A percentile compares a stretch with the other conserved stretches of the same genome.
Conservation (phyloP, 2,888 invertebrate genomes). For the Cepaea hortensis region DNA sequence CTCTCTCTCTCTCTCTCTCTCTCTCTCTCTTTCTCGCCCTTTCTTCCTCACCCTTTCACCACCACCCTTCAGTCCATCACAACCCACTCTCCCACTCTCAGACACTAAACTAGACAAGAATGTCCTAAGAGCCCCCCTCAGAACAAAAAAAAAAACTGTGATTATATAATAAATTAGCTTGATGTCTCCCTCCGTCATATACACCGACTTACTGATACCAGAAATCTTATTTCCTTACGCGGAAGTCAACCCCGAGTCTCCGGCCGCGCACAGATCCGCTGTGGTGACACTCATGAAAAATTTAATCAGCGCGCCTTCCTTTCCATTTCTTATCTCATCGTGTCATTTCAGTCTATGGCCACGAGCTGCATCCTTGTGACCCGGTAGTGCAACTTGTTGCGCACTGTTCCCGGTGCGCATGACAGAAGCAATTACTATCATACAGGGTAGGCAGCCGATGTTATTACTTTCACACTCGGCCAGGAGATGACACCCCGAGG, state of each 20-base stretch:
- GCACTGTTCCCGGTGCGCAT: conserved; percentile 29
- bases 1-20: background rate
- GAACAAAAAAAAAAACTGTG: conserved; percentile 3
- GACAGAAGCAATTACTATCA: conserved; percentile 44
- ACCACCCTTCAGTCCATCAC: background rate
- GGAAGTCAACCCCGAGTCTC: conserved; percentile 9
- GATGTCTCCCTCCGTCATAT: conserved; percentile 15
- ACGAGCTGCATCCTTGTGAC: conserved; percentile 20
- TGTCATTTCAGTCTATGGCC: conserved; percentile 24
- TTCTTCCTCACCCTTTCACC: background rate
- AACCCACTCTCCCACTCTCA: background rate
- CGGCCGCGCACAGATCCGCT: conserved; percentile 37
- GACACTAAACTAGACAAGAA: background rate
- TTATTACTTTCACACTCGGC: conserved; percentile 25
- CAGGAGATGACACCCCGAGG: conserved; percentile 26
- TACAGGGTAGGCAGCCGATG: conserved; percentile 33
- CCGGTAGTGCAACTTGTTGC: conserved; percentile 39
- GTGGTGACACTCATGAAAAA: conserved; percentile 42
- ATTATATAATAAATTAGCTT: conserved; percentile 39
- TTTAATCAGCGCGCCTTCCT: conserved; percentile 36
- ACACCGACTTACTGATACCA: conserved; percentile 19
- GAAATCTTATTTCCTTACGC: conserved; percentile 42
- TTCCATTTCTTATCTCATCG: conserved; percentile 16
- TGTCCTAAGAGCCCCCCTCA: conserved; percentile 13
- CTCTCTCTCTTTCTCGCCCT: background rate